A percentile compares a stretch with the other conserved stretches of the same genome.
phyloP scores from a whole-genome alignment of 2,113 vertebrate species.

The Eptesicus fuscus region DNA sequence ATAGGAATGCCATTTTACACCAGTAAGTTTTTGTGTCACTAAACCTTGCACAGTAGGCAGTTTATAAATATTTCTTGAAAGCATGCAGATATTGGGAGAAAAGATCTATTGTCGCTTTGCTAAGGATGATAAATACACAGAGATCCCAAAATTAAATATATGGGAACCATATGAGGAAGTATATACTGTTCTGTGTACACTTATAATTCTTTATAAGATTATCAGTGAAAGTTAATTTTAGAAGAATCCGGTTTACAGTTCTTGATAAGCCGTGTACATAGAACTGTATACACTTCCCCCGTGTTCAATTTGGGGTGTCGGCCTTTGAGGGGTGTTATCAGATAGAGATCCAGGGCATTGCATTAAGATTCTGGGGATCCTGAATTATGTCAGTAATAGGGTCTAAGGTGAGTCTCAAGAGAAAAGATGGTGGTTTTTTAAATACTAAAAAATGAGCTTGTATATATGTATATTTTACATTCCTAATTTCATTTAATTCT shows the following conservation, averaged over 20 bases:
- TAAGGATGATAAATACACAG: background rate
- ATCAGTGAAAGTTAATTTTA: background rate
- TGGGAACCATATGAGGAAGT: background rate
- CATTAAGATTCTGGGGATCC: background rate
- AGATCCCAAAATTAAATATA: background rate
- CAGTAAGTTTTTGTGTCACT: background rate
- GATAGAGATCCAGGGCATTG: background rate
- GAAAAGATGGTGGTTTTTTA: background rate
- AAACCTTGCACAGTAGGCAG: background rate
- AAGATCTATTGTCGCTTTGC: background rate
- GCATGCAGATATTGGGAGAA: background rate
- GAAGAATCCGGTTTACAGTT: background rate
- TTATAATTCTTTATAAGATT: background rate
- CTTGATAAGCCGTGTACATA: background rate
- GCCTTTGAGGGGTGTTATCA: background rate
- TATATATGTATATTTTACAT: background rate
- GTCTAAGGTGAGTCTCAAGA: background rate
- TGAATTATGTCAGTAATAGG: background rate
- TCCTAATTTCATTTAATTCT: conserved; percentile 23
- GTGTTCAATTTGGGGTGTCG: background rate
- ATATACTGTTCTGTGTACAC: background rate
- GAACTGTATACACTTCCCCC: background rate
- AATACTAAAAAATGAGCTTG: background rate
- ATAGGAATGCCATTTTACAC: background rate
- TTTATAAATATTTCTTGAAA: background rate